Conservation (phyloP, 2,888 invertebrate genomes). For the Tachina grossa region DNA sequence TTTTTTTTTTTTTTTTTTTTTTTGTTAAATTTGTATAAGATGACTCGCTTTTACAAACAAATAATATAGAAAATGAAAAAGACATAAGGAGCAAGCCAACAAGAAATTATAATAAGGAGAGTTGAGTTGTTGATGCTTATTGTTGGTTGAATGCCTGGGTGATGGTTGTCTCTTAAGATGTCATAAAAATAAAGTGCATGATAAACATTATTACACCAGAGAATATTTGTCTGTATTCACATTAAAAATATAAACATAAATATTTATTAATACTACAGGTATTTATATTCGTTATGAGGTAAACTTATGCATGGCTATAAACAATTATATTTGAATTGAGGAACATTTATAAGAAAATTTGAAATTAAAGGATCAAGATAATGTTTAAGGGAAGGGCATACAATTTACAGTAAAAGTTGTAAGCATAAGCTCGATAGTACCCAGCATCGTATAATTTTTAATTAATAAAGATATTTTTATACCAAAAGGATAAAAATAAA, state of each 20-base stretch:
- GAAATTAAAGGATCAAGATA: not conserved
- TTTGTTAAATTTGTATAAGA: conserved; percentile 61
- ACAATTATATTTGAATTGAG: not conserved
- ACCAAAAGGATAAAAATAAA: no score
- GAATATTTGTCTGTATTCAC: conserved; percentile 15
- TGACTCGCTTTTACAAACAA: no score
- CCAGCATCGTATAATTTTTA: no score
- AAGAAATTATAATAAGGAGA: conserved; percentile 16
- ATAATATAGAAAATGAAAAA: no score
- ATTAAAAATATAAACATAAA: conserved; percentile 36
- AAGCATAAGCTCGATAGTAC: no score
- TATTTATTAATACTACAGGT: conserved; percentile 7
- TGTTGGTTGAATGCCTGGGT: conserved; percentile 30
- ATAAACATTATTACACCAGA: conserved; percentile 41
- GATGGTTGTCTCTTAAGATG: conserved; percentile 37
- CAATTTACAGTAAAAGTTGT: no score
- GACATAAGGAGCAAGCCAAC: conserved; percentile 23
- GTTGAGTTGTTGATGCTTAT: conserved; percentile 25
- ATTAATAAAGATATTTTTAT: no score
- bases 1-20: conserved; percentile 43
- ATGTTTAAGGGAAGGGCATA: not conserved
- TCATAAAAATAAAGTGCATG: conserved; percentile 48
- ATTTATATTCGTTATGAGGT: not conserved
- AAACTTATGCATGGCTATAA: not conserved
- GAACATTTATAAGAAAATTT: not conserved